Percentiles rank a stretch among this genome's conserved stretches.
These are phyloP conservation scores for Hylaeus anthracinus DNA, from an alignment of 1,140 invertebrate species.

Conservation along the genomic window DNA sequence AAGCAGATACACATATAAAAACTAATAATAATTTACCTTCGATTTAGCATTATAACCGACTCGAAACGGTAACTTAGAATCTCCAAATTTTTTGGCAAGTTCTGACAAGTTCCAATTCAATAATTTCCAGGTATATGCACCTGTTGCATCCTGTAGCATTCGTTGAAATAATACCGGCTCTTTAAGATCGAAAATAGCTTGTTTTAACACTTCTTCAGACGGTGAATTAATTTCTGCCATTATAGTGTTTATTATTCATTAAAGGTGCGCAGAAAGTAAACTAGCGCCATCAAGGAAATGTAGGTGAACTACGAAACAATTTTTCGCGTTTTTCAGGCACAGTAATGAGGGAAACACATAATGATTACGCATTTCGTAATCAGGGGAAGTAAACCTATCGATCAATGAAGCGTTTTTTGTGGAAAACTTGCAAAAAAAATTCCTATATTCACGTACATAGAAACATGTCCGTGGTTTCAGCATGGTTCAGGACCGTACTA, in stretches of 20 bases:
- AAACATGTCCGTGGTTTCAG: too few species aligned
- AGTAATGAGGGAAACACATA: too few species aligned
- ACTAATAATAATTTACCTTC: slow-evolving; percentile 66
- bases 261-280: too few species aligned
- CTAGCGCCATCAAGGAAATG: too few species aligned
- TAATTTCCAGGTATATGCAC: slow-evolving; percentile 72
- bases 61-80: slow-evolving; percentile 78
- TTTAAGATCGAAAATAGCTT: slow-evolving; percentile 64
- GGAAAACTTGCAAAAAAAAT: not conserved
- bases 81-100: slow-evolving; percentile 74
- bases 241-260: not conserved
- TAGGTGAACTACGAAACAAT: too few species aligned
- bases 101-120: slow-evolving; percentile 78
- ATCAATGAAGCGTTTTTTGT: too few species aligned
- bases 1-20: not conserved
- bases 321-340: too few species aligned
- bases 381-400: too few species aligned
- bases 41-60: slow-evolving; percentile 76
- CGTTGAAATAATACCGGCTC: slow-evolving; percentile 75
- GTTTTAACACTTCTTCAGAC: slow-evolving; percentile 51
- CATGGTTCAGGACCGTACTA: too few species aligned
- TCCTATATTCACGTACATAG: not conserved
- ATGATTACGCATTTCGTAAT: too few species aligned
- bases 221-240: slow-evolving; percentile 42
- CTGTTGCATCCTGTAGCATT: slow-evolving; percentile 66